Evolutionary conservation across 2,797 vertebrate species (phyloP), one percentile per base, ranked within the genome.

Genomic region (Chrysocyon brachyurus): DNA sequence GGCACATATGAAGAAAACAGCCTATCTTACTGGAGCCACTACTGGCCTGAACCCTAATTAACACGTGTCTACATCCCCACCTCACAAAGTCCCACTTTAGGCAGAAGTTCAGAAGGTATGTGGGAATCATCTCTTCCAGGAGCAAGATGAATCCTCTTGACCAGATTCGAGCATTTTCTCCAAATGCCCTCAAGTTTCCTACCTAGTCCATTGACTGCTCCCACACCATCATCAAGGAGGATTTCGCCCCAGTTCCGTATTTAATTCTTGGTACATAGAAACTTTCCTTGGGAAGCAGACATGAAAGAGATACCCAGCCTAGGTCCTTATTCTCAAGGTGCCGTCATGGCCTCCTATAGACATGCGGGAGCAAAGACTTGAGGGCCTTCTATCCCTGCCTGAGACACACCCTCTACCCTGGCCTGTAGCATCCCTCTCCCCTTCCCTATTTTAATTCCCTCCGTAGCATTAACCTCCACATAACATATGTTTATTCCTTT

Each of bases 241-340:
- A 70, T 12, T 72, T 82, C 46, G 52, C 24, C 79, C 36, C 49
- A 83, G n/a, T 77, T 64, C 70, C 90, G n/a, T 57, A 86, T 61
- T 85, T 52, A 96, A 94, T 75, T 93, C 57, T 64, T 68, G 31
- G 64, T 52, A 78, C 61, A 54, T 5, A 73, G 68, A 93, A 84
- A 92, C 49, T 46, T 24, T 78, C 72, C 21, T 64, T 12, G 49
- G 78, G 54, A 93, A 26, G 15, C 15, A 90, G 36, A 70, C 3
- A 59, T 24, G 17, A 96, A 90, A 88, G 33, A 93, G 12, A 87
- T 1, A 36, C 0, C 2, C 10, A 54, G 54, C 56, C 10, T 49
- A 28, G 8, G 21, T 21, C 56, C 26, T 83, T 40, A 64, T 12
- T 59, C 59, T 90, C 33, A 92, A 90, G 16, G 87, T 52, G 31